phyloP scores from a whole-genome alignment of 2,888 invertebrate genomes.

The Smittia sp. region DNA sequence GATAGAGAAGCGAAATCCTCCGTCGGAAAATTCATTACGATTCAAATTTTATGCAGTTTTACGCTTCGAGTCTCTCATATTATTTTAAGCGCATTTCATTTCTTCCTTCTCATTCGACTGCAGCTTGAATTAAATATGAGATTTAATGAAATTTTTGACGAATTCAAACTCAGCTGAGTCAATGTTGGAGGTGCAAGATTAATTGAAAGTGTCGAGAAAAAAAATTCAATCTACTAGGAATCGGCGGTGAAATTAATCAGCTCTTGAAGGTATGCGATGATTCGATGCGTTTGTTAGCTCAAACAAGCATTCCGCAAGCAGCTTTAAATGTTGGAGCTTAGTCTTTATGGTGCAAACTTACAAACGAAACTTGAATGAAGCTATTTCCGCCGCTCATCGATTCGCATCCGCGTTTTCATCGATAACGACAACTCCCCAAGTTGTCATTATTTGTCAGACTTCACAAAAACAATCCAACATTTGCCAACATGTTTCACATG shows the following conservation, averaged over 20 bases:
- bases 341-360: no score
- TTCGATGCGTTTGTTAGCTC: no score
- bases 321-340: no score
- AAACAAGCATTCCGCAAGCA: no score
- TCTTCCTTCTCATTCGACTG: not conserved
- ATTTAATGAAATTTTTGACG: not conserved
- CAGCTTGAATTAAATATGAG: not conserved
- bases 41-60: conserved; percentile 38
- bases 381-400: not conserved
- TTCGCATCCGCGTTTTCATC: not conserved
- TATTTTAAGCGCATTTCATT: conserved; percentile 22
- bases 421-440: conserved; percentile 25
- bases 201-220: no score
- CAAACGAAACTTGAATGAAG: not conserved
- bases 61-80: not conserved
- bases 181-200: not conserved
- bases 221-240: no score
- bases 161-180: not conserved
- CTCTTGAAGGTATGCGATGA: no score
- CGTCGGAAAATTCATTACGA: conserved; percentile 23
- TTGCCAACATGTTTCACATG: no score
- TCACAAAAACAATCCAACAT: conserved; percentile 34
- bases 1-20: not conserved
- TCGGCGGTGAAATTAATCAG: no score
- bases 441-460: conserved; percentile 34